These are phyloP conservation scores for Drosophila rellima DNA, from an alignment of 2,888 invertebrate genomes.

Conservation along the genomic window DNA sequence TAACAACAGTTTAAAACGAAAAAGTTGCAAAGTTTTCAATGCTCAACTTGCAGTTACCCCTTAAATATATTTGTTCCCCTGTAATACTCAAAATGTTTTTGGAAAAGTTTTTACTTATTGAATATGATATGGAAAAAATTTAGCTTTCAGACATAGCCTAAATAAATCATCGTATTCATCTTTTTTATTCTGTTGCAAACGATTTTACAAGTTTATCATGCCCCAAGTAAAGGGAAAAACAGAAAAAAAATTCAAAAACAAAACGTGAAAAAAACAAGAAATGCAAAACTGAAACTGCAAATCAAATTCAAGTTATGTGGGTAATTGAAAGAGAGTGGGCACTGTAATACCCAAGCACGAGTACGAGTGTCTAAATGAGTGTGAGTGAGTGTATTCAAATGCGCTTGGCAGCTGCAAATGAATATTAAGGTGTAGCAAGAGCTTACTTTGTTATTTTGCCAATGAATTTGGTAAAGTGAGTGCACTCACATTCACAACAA, in stretches of 20 bases:
- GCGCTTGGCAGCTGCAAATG: constrained; percentile 14
- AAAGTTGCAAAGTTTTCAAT: background rate
- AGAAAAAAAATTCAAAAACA: background rate
- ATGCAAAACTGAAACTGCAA: constrained; percentile 41
- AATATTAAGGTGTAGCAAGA: constrained; percentile 2
- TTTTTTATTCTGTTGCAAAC: background rate
- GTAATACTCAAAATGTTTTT: background rate
- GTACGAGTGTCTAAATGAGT: constrained; percentile 14
- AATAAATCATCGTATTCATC: background rate
- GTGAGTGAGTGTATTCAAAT: constrained; percentile 31
- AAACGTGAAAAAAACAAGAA: background rate
- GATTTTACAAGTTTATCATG: background rate
- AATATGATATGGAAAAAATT: background rate
- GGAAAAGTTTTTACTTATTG: too few relatives aligned
- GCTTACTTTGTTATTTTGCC: background rate
- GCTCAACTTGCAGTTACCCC: background rate
- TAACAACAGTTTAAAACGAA: constrained; percentile 9
- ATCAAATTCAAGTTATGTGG: constrained; percentile 45
- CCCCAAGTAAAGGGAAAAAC: constrained; percentile 2
- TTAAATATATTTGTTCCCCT: background rate
- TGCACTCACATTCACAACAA: constrained; percentile 13
- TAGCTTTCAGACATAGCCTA: background rate
- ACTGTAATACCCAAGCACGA: constrained; percentile 9
- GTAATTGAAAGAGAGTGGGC: constrained; percentile 53
- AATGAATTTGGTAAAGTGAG: background rate